phyloP scores from a whole-genome alignment of 2,888 invertebrate species.

The Caradrina kadenii region DNA sequence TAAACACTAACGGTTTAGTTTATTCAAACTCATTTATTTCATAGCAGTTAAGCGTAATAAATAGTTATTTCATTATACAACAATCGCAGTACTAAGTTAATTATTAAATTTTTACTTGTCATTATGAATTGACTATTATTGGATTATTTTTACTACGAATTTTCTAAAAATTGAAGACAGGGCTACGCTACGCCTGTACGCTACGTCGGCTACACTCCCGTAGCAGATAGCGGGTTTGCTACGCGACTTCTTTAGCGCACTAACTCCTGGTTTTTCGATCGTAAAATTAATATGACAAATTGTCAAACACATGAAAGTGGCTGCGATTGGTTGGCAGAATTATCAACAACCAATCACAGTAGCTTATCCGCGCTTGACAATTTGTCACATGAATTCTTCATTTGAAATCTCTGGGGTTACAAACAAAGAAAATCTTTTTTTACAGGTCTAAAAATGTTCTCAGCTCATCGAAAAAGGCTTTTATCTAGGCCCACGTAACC shows the following conservation, averaged over 20 bases:
- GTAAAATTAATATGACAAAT: too few relatives aligned
- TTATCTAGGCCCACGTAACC: constrained; percentile 43
- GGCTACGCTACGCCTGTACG: constrained; percentile 2
- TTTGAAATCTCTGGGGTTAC: too few relatives aligned
- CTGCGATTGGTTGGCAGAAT: too few relatives aligned
- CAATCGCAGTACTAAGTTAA: constrained; percentile 75
- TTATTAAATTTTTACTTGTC: too few relatives aligned
- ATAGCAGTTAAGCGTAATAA: constrained; percentile 19
- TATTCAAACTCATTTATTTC: constrained; percentile 31
- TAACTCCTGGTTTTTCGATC: too few relatives aligned
- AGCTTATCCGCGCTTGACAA: too few relatives aligned
- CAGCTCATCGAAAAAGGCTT: constrained; percentile 1
- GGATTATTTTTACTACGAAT: neutral
- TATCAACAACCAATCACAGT: too few relatives aligned
- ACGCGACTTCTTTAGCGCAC: neutral
- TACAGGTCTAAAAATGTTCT: neutral
- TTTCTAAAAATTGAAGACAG: neutral
- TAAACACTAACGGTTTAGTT: too few relatives aligned
- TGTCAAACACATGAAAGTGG: too few relatives aligned
- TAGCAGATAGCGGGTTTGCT: constrained; percentile 11
- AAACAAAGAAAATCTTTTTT: neutral
- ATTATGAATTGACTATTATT: too few relatives aligned
- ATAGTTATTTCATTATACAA: neutral
- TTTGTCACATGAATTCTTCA: too few relatives aligned
- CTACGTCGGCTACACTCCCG: constrained; percentile 2